These are phyloP conservation scores for Micrasema minimum DNA, from an alignment of 1,140 invertebrate genomes.

Conservation along the genomic window DNA sequence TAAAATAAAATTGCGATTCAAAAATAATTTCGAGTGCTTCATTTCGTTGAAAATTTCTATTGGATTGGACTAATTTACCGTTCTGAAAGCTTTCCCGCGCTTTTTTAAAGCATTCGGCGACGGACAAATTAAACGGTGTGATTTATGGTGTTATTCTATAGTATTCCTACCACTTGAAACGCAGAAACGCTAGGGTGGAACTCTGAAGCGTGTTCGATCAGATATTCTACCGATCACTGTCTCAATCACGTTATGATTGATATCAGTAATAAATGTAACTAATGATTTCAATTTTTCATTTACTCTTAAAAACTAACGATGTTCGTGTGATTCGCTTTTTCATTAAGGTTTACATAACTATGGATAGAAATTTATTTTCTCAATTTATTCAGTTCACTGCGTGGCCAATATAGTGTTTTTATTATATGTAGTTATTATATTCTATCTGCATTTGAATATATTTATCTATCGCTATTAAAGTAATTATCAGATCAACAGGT, in stretches of 20 bases:
- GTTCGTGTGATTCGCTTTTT: too few relatives aligned
- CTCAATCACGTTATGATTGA: slow-evolving; percentile 29
- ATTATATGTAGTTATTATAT: too few relatives aligned
- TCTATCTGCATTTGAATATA: too few relatives aligned
- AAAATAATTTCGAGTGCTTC: background rate
- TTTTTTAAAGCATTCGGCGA: slow-evolving; percentile 34
- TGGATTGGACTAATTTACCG: slow-evolving; percentile 42
- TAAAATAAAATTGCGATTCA: background rate
- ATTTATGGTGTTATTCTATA: slow-evolving; percentile 40
- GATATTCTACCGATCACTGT: slow-evolving; percentile 27
- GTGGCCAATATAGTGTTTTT: too few relatives aligned
- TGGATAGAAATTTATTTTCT: too few relatives aligned
- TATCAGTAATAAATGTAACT: slow-evolving; percentile 25
- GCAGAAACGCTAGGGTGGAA: slow-evolving; percentile 17
- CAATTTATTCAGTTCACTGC: too few relatives aligned
- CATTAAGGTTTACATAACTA: too few relatives aligned
- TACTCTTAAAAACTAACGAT: slow-evolving; percentile 11
- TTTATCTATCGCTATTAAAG: too few relatives aligned
- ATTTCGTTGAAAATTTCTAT: background rate
- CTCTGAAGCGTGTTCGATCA: slow-evolving; percentile 1
- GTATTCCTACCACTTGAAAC: slow-evolving; percentile 20
- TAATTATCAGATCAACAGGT: too few relatives aligned
- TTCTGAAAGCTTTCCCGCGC: slow-evolving; percentile 26
- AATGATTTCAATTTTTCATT: slow-evolving; percentile 20
- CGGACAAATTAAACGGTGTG: slow-evolving; percentile 28